A percentile compares a stretch with the other conserved stretches of the same genome.
phyloP scores from a whole-genome alignment of 2,888 invertebrate genomes.

The Nudaria mundana region DNA sequence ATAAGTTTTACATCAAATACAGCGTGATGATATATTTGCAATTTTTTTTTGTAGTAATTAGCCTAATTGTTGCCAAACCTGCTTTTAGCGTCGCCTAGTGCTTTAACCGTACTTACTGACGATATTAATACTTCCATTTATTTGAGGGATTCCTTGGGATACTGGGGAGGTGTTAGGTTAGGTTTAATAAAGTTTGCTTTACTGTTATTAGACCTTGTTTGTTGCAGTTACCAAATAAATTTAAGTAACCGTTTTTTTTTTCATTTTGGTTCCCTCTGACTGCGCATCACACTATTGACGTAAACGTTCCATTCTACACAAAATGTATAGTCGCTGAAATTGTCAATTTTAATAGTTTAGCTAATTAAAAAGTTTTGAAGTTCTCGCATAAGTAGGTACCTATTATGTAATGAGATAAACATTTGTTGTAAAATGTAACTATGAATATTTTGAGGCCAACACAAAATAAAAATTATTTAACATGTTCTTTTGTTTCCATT shows the following conservation, averaged over 20 bases:
- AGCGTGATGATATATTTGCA: conserved; percentile 67
- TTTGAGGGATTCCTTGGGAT: conserved; percentile 2
- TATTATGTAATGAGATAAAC: conserved; percentile 57
- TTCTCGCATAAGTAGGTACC: conserved; percentile 68
- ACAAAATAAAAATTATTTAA: conserved; percentile 70
- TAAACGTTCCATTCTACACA: conserved; percentile 10
- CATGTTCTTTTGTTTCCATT: conserved; percentile 49
- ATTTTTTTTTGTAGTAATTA: conserved; percentile 57
- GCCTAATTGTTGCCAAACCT: conserved; percentile 47
- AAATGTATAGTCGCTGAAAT: conserved; percentile 50
- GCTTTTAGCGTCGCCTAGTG: conserved; percentile 71
- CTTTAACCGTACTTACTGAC: conserved; percentile 38
- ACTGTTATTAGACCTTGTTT: conserved; percentile 59
- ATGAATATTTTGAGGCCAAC: conserved; percentile 76
- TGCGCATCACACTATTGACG: conserved; percentile 20
- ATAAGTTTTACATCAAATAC: conserved; percentile 71
- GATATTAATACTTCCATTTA: conserved; percentile 23
- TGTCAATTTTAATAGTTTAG: conserved; percentile 78
- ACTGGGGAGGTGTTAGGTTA: conserved; percentile 8
- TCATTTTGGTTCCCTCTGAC: conserved; percentile 41
- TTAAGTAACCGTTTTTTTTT: conserved; percentile 56
- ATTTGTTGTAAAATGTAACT: conserved; percentile 76
- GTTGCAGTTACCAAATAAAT: conserved; percentile 77
- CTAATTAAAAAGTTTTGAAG: conserved; percentile 56
- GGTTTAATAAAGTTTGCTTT: conserved; percentile 47